These are phyloP conservation scores for Drosophila mimica DNA, from an alignment of 2,888 invertebrate genomes.

Conservation along the genomic window DNA sequence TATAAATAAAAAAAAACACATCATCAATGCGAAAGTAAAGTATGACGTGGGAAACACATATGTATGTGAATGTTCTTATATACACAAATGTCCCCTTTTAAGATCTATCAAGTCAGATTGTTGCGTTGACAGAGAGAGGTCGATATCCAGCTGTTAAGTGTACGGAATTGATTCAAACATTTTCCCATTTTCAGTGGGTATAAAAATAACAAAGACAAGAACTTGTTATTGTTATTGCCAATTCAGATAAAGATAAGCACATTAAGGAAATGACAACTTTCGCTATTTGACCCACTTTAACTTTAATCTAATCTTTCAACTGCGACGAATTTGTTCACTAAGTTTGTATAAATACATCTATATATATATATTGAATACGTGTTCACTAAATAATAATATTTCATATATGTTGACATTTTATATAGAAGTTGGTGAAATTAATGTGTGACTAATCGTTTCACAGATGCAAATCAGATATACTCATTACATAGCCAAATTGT, in stretches of 20 bases:
- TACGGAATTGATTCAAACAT: background rate
- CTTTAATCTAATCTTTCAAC: constrained; percentile 39
- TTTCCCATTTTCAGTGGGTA: background rate
- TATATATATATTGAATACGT: constrained; percentile 2
- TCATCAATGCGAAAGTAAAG: no score
- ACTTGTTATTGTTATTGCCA: constrained; percentile 14
- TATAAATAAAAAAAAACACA: background rate
- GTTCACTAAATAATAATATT: background rate
- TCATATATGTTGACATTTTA: background rate
- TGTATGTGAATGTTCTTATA: background rate
- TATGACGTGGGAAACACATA: no score
- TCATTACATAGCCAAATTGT: no score
- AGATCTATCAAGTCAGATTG: background rate
- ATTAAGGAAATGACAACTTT: constrained; percentile 33
- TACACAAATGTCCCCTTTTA: background rate
- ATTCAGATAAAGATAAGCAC: constrained; percentile 18
- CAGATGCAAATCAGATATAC: constrained; percentile 1
- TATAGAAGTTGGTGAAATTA: background rate
- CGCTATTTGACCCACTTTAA: constrained; percentile 39
- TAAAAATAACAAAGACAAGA: background rate
- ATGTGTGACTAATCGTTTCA: background rate
- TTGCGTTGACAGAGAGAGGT: background rate
- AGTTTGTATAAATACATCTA: background rate
- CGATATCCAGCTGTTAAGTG: background rate
- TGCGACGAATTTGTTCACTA: background rate